Evolutionary conservation across 2,797 vertebrate genomes (phyloP), one percentile per base, ranked within the genome.

Genomic region (Furcifer pardalis): DNA sequence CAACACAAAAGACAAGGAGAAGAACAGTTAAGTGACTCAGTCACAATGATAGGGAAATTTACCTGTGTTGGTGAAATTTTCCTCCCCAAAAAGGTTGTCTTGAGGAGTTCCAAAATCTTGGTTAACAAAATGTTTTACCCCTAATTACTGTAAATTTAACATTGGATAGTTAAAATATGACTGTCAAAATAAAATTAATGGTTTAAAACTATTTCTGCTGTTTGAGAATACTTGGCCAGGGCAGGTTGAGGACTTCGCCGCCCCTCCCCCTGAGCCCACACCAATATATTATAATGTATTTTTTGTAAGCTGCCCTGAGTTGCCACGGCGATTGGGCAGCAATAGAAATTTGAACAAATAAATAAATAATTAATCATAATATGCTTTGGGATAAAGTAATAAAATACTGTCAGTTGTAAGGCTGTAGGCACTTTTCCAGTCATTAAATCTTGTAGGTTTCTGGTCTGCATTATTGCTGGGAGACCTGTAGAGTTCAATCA

Each of bases 141-240:
- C 8, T 60, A 23, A 59, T 37, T 69, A 81, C 17, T 7, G 37
- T 15, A 82, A 44, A n/a, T 46, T 62, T 32, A 37, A 44, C 19
- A 82, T 42, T 7, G 17, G 32, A 46, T 74, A 5, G 60, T 49
- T 71, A 56, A 62, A 10, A 10, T 32, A 37, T 23, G 5, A 9
- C 30, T 44, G 40, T 42, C 27, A n/a, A 35, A 56, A 42, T 62
- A 63, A 27, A 62, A 63, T 82, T 63, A 40, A 30, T 77, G n/a
- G 19, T 74, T 74, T 32, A 52, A 56, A 56, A 63, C 1, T 49
- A 59, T 49, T 30, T 63, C 25, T 49, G 23, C 72, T 72, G 59
- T 62, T 82, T 82, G 80, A 63, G 19, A 73, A 37, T 37, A 77
- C 40, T n/a, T n/a, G n/a, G n/a, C n/a, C n/a, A n/a, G n/a, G n/a